A percentile compares a stretch with the other conserved stretches of the same genome.
Conservation (phyloP, 2,113 vertebrate genomes). For the Ellobius talpinus region DNA sequence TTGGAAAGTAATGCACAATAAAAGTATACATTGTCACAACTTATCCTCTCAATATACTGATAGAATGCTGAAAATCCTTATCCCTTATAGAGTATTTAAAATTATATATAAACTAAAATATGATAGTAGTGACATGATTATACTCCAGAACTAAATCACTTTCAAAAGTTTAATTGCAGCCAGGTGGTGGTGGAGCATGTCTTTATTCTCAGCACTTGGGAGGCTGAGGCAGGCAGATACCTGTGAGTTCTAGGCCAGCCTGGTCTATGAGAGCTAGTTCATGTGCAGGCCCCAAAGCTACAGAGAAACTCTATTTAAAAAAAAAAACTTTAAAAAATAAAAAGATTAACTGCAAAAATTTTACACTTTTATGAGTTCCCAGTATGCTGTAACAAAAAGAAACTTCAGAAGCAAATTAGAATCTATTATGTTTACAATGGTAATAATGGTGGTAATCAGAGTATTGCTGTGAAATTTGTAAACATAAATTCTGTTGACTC, state of each 20-base stretch:
- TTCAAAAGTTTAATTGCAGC: constrained; percentile 1
- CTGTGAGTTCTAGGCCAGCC: no score
- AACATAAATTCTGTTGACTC: not conserved
- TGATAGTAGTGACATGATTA: constrained; percentile 64
- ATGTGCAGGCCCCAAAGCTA: no score
- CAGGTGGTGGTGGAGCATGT: no score
- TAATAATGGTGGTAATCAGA: not conserved
- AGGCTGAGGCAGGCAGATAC: no score
- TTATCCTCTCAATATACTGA: constrained; percentile 37
- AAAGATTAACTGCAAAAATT: not conserved
- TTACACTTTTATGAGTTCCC: not conserved
- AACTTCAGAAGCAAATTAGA: not conserved
- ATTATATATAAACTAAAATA: not conserved
- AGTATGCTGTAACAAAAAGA: not conserved
- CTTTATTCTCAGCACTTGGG: no score
- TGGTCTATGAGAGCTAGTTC: no score
- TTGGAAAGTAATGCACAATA: constrained; percentile 35
- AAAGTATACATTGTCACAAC: not conserved
- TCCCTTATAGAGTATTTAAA: constrained; percentile 62
- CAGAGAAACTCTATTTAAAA: no score
- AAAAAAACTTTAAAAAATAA: no score
- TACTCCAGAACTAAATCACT: constrained; percentile 10
- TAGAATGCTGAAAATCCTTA: constrained; percentile 37
- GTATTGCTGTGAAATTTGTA: not conserved
- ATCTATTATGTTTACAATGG: not conserved